Percentiles rank a stretch among this genome's conserved stretches.
Conservation (phyloP, 2,113 vertebrate genomes). For the Embiotoca jacksoni region DNA sequence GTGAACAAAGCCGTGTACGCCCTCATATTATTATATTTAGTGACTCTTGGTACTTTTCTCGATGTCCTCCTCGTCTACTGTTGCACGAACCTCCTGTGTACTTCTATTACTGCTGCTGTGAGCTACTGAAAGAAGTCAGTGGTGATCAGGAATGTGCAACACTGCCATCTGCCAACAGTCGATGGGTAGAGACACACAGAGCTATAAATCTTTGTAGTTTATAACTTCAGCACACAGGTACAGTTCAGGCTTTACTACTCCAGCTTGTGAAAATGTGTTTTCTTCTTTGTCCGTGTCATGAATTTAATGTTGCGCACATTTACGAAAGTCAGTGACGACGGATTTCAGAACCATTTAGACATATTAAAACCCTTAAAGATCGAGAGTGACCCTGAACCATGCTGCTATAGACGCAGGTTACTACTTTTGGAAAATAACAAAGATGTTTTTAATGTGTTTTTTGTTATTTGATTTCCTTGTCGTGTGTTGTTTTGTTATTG, state of each 20-base stretch:
- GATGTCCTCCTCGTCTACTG: background rate
- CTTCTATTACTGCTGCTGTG: background rate
- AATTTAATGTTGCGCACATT: background rate
- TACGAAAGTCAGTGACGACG: background rate
- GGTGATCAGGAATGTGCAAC: conserved; percentile 4
- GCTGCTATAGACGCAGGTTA: too few species aligned
- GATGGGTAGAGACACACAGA: background rate
- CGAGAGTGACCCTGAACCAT: too few species aligned
- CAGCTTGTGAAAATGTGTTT: background rate
- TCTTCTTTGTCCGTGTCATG: background rate
- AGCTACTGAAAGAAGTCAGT: background rate
- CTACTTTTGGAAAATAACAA: too few species aligned
- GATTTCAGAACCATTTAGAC: too few species aligned
- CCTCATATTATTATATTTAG: background rate
- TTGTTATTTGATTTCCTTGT: too few species aligned
- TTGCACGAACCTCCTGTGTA: background rate
- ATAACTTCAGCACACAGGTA: background rate
- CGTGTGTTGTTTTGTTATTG: too few species aligned
- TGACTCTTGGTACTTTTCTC: too few species aligned
- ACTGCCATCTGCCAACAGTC: conserved; percentile 60
- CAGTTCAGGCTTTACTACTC: background rate
- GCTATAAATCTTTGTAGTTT: background rate
- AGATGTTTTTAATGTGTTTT: too few species aligned
- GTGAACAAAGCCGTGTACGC: background rate
- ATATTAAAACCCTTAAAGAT: too few species aligned